Evolutionary conservation across 2,797 vertebrate species (phyloP).

Genomic region (Pantherophis alleghaniensis): DNA sequence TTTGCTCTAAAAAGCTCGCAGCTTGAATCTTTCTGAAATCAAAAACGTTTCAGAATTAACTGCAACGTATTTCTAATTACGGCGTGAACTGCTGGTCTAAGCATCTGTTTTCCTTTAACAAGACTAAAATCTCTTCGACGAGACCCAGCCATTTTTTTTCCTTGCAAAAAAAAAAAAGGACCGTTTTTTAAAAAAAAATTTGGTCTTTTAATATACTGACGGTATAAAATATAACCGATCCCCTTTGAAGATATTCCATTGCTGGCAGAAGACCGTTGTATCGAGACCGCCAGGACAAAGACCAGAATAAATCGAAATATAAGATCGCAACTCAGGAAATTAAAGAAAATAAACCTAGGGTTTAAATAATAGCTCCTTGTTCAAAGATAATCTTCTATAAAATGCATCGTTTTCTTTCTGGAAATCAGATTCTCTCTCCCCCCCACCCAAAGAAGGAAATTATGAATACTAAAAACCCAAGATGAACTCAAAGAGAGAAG

Average conservation of each 20-base stretch:
- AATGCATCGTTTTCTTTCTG: slow-evolving; percentile 44
- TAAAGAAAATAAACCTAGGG: slow-evolving; percentile 32
- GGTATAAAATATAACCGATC: slow-evolving; percentile 23
- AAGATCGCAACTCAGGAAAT: slow-evolving; percentile 28
- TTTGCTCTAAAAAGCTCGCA: neutral
- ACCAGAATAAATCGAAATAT: neutral
- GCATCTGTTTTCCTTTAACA: neutral
- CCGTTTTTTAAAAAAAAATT: neutral
- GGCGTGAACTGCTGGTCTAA: neutral
- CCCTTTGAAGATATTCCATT: slow-evolving; percentile 35
- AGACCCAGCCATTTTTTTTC: neutral
- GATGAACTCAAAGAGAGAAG: slow-evolving; percentile 8
- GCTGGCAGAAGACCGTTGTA: neutral
- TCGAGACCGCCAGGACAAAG: neutral
- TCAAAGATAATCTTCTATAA: slow-evolving; percentile 54
- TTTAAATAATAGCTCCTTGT: slow-evolving; percentile 10
- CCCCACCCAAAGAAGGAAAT: slow-evolving; percentile 19
- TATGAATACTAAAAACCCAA: slow-evolving; percentile 51
- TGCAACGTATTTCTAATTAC: neutral
- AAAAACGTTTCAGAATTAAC: neutral
- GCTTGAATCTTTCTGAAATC: neutral
- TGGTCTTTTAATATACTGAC: slow-evolving; percentile 25
- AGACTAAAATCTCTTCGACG: neutral
- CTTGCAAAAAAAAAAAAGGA: neutral
- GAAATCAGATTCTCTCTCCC: slow-evolving; percentile 47